Conservation (phyloP, 2,113 vertebrate genomes). For the Podarcis cretensis region DNA sequence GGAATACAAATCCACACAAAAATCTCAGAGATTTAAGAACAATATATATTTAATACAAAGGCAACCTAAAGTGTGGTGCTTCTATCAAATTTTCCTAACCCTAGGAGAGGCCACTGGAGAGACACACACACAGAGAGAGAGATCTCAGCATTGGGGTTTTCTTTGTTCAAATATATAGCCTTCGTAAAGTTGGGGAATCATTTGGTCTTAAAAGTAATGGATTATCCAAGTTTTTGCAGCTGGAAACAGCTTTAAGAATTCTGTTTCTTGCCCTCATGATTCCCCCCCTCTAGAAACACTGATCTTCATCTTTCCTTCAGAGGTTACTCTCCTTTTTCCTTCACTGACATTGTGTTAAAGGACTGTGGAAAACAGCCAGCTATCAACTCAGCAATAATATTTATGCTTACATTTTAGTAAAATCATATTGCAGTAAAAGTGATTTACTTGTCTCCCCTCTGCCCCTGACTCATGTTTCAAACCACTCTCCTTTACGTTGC, state of each 20-base stretch:
- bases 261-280: not conserved
- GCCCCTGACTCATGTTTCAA: slow-evolving; percentile 14
- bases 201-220: not conserved
- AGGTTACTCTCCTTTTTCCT: not conserved
- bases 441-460: slow-evolving; percentile 13
- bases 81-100: not conserved
- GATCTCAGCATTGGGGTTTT: not conserved
- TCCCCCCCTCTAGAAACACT: not conserved
- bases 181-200: not conserved
- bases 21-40: slow-evolving; percentile 13
- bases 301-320: not conserved
- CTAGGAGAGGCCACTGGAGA: not conserved
- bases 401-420: slow-evolving; percentile 10
- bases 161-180: not conserved
- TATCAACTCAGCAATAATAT: not conserved
- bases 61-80: rapidly evolving
- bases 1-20: slow-evolving; percentile 15
- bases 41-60: slow-evolving; percentile 8
- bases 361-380: not conserved
- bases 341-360: not conserved
- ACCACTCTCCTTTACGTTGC: not conserved
- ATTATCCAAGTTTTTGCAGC: not conserved
- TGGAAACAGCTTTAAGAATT: not conserved
- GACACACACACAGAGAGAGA: not conserved
- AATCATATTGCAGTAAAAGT: slow-evolving; percentile 27